Conservation (phyloP, 2,113 vertebrate species). For the Petaurus breviceps region DNA sequence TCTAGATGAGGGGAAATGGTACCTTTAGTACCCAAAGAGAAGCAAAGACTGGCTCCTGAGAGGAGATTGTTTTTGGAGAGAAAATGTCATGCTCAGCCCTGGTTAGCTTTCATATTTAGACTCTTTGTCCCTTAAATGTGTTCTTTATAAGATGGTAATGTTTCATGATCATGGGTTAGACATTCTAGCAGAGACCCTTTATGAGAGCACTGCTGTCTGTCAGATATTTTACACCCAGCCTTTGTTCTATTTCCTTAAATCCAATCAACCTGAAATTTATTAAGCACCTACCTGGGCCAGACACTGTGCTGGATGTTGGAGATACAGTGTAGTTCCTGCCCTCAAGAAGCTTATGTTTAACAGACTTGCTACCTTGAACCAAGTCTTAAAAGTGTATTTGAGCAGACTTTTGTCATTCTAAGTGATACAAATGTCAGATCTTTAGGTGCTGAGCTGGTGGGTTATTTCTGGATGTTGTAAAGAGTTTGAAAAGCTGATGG, state of each 20-base stretch:
- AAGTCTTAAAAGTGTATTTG: conserved; percentile 22
- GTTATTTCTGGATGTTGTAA: conserved; percentile 27
- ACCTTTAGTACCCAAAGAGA: background rate
- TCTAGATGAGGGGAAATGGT: conserved; percentile 27
- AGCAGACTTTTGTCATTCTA: conserved; percentile 35
- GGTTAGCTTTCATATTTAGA: conserved; percentile 32
- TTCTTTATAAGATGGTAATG: conserved; percentile 51
- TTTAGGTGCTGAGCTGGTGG: conserved; percentile 42
- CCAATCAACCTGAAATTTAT: background rate
- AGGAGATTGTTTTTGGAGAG: conserved; percentile 9
- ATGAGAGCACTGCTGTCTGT: conserved; percentile 26
- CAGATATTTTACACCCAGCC: conserved; percentile 10
- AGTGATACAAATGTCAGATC: conserved; percentile 53
- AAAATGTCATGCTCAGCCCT: conserved; percentile 4
- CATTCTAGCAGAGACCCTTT: conserved; percentile 36
- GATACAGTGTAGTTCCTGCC: background rate
- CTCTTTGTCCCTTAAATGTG: conserved; percentile 38
- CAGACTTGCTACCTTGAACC: conserved; percentile 46
- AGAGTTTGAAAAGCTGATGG: conserved; percentile 35
- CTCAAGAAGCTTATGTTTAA: conserved; percentile 36
- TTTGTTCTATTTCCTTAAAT: background rate
- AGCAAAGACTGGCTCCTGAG: background rate
- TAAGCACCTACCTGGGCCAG: background rate
- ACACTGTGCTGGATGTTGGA: background rate
- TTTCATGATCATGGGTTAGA: conserved; percentile 47